Base-by-base conservation (phyloP, 2,888 invertebrate genomes). In the Oscheius sp. region DNA sequence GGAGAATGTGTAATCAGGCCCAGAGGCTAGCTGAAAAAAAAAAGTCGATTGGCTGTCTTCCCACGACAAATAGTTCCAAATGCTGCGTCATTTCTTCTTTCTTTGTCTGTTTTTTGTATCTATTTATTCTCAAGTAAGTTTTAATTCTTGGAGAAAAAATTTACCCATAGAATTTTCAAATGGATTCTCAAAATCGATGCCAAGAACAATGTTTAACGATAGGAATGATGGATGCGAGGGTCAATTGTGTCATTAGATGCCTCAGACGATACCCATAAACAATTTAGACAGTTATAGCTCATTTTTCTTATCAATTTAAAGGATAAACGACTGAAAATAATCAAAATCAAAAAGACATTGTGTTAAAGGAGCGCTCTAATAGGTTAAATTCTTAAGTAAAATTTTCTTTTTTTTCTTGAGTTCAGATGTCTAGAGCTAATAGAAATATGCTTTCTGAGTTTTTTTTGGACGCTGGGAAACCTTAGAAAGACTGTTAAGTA, bases 21-120 rank as follows among this genome's bases (percentile, higher is more conserved):
- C 64, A n/a, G 64, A 50, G 24, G 64, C 36, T 6, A 64, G 41
- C 64, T 64, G 36, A 33, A 64, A n/a, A n/a, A n/a, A n/a, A n/a
- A n/a, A n/a, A n/a, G n/a, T n/a, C n/a, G n/a, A n/a, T n/a, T n/a
- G n/a, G n/a, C n/a, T n/a, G n/a, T n/a, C 54, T 17, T 36, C n/a
- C 0, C 20, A 17, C 1, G 32, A 5, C 20, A 32, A 33, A 54
- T 54, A 22, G 1, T 22, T 33, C 32, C 20, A 14, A 17, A 20
- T 54, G n/a, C 12, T 24, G 5, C 56, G 33, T 12, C 22, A 14
- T 24, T 17, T 41, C 28, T 44, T 22, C 28, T 26, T 41, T 41
- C 6, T 41, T 28, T 8, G 28, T 9, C n/a, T 22, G 17, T 44
- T 24, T 26, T 17, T 41, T 2, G n/a, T 44, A 26, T 5, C n/a